Base-by-base conservation (phyloP, 2,888 invertebrate genomes). In the Pollenia angustigena region DNA sequence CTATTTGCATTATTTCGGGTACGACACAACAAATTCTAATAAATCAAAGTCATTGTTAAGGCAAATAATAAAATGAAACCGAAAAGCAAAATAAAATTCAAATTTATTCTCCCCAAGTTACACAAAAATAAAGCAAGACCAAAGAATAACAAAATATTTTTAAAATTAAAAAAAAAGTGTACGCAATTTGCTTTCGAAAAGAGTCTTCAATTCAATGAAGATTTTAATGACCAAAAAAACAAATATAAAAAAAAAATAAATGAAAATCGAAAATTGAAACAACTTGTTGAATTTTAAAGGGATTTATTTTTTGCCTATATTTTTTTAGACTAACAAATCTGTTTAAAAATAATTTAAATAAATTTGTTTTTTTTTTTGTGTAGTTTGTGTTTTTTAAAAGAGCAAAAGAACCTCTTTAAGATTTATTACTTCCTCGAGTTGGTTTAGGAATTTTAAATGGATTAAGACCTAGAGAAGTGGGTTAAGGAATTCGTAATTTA, bases 11-110 rank as follows among this genome's bases (percentile, higher is more conserved):
- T 64, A 68, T 48, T 75, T 75, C 32, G 42, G 54, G 8, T 60
- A 52, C 60, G 52, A 82, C 48, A 52, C 74, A 74, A 81, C 42
- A 76, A 58, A 58, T 69, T 69, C 68, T 76, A 82, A 76, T 82
- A 82, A 69, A 82, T 76, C 68, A 82, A 68, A 75, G 69, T 82
- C 75, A 82, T 76, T 82, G 60, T 82, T 62, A 76, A 52, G 60
- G 60, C 75, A 60, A 68, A 81, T 56, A 54, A 76, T n/a, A 58
- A 58, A 40, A 50, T 66, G 12, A 23, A 50, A 50, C 4, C 14
- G 50, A 12, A 42, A 46, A 80, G 10, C 0, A 7, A 52, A 40
- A 60, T 14, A 40, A 50, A 69, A 82, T 76, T 76, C 58, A 82
- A 69, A 76, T 82, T 82, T 82, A 76, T 82, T 82, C 82, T 62